Evolutionary conservation across 2,888 invertebrate species (phyloP).

Genomic region (Chelonus formosanus): DNA sequence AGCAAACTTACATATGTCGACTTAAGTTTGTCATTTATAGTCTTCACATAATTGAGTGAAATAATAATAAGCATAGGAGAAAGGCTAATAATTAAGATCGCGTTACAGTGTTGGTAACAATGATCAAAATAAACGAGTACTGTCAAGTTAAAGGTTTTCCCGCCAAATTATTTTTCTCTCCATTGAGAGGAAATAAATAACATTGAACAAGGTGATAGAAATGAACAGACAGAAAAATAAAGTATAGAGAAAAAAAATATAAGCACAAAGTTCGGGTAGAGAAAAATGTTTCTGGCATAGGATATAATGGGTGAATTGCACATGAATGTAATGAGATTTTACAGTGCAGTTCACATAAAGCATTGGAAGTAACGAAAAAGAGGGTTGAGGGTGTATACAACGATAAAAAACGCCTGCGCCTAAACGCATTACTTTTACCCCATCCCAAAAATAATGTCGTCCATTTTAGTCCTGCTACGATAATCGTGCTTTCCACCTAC

Average conservation of each 20-base stretch:
- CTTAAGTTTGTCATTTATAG: too few species aligned
- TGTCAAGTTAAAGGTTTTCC: too few species aligned
- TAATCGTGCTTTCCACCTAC: conserved; percentile 30
- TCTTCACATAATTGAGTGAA: too few species aligned
- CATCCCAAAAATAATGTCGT: conserved; percentile 33
- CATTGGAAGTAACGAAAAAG: conserved; percentile 57
- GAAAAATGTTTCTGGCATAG: conserved; percentile 58
- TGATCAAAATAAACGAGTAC: too few species aligned
- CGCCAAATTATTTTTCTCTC: background rate
- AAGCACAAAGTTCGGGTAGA: conserved; percentile 29
- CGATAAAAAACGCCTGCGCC: conserved; percentile 58
- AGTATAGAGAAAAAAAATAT: conserved; percentile 33
- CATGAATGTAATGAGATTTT: conserved; percentile 63
- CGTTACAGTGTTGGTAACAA: too few species aligned
- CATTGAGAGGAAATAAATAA: too few species aligned
- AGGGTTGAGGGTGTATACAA: conserved; percentile 32
- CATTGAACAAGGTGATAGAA: conserved; percentile 15
- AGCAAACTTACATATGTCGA: too few species aligned
- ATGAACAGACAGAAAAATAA: conserved; percentile 34
- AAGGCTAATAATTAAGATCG: too few species aligned
- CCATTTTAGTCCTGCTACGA: conserved; percentile 49
- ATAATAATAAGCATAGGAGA: too few species aligned
- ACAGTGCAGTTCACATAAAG: conserved; percentile 62
- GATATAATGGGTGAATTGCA: conserved; percentile 59
- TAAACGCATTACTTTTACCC: conserved; percentile 59